Base-by-base conservation (phyloP, 2,888 invertebrate species). In the Eucriotettix oculatus region DNA sequence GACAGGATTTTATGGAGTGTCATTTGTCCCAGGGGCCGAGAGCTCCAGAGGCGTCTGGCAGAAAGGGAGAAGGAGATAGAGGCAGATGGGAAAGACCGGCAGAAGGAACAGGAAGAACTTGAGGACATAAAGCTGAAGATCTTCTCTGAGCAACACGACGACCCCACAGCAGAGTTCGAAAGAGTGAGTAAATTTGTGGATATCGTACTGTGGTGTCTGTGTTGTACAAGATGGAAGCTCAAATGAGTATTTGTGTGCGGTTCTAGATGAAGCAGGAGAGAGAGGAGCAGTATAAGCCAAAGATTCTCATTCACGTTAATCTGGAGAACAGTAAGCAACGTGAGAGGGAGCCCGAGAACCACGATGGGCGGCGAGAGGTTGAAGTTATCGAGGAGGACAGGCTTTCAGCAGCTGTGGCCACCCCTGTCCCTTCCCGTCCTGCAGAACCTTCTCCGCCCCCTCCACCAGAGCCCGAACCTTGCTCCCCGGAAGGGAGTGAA, bases 31-130 rank as follows among this genome's bases (percentile, higher is more conserved):
- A 84, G 84, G 70, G 90, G 91, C 60, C 86, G 91, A 71, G 93
- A 94, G 72, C 76, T 99, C 66, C 88, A 90, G 72, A 83, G 91
- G 63, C 82, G 97, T n/a, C 78, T 96, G 60, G 87, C 89, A 44
- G 94, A 94, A 71, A 81, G 97, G 65, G 92, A 96, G 65, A 85
- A 91, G 66, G 99, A 99, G 75, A 90, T 94, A 9, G 94, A 95
- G 72, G 79, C 82, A 10, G 99, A 99, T 75, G 86, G 84, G 56
- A 83, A 90, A 68, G 98, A 99, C 76, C 79, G 96, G 16, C 84
- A 85, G 68, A 87, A 85, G 68, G 98, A 99, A 74, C 85, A 84
- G 69, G 87, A 86, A 68, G 94, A 96, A 76, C 79, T 96, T 64
- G 88, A 87, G 66, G 89, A 91, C 71, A 79, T 98, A 60, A 83